Base-by-base conservation (phyloP, 2,888 invertebrate genomes). In the Drosophila anomalata region DNA sequence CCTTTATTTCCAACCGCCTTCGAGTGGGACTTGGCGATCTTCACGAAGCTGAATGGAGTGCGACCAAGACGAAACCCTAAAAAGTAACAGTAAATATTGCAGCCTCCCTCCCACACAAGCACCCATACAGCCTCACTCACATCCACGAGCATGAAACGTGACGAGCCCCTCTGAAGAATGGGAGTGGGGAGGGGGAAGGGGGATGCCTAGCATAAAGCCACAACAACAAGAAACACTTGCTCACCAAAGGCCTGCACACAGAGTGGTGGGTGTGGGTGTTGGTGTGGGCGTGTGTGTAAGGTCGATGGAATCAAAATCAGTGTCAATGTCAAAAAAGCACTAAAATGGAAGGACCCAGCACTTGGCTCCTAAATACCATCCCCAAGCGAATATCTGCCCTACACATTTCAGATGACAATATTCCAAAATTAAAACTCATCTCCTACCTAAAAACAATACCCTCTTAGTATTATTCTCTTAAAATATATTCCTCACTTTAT, bases 291-390 rank as follows among this genome's bases (percentile, higher is more conserved):
- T 53, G 53, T 54, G 17, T 55, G 51, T 31, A 54, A 54, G 75
- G 76, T 75, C 75, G 76, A 72, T 75, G 75, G 42, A 62, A 72
- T 67, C 55, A 56, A 72, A 75, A 75, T 75, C 75, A 75, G 75
- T 75, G 75, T 75, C 75, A 75, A 75, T 75, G 75, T 75, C 75
- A 75, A 72, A 63, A 67, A 57, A 53, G 67, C 61, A 55, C 44
- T 73, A 50, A 46, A 63, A 71, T 17, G 36, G 8, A 52, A 41
- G 42, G 24, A 14, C 31, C n/a, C 41, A 41, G 61, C n/a, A 24
- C 41, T 48, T 17, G 17, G 41, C 61, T 22, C 26, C 14, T 36
- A 39, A 36, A 36, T 24, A 4, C 22, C 22, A 4, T 24, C 5
- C 22, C 22, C 22, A 24, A 4, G 4, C 22, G 22, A 24, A 5